Conservation (phyloP, 2,113 vertebrate species). For the Notothenia rossii region DNA sequence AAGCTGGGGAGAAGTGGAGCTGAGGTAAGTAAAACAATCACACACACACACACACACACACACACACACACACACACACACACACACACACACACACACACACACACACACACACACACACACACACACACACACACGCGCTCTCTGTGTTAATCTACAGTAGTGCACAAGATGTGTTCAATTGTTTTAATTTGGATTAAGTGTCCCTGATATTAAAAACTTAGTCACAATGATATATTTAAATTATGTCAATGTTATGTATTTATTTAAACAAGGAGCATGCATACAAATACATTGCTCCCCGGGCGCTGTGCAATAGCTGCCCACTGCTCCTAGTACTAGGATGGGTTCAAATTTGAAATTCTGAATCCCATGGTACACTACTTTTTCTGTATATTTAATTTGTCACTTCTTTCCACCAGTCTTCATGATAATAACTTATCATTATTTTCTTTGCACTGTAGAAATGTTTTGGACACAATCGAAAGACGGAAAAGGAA, state of each 20-base stretch:
- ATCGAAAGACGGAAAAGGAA: conserved; percentile 70
- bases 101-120: too few relatives aligned
- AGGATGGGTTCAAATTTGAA: too few relatives aligned
- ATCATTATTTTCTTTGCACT: conserved; percentile 2
- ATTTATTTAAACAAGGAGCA: too few relatives aligned
- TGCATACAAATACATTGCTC: too few relatives aligned
- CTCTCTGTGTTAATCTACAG: background rate
- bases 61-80: too few relatives aligned
- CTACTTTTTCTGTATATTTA: background rate
- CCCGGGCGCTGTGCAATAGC: too few relatives aligned
- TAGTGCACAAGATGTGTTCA: background rate
- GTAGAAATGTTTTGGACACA: conserved; percentile 68
- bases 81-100: too few relatives aligned
- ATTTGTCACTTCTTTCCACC: background rate
- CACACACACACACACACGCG: too few relatives aligned
- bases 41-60: background rate
- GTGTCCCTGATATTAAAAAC: background rate
- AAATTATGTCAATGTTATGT: background rate
- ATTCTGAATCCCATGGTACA: background rate
- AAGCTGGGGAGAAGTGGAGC: conserved; percentile 77
- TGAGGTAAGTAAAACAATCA: conserved; percentile 71
- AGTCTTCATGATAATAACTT: background rate
- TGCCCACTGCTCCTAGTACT: too few relatives aligned
- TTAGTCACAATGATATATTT: background rate
- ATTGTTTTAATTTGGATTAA: background rate